phyloP scores from a whole-genome alignment of 2,113 vertebrate species.

The Callospermophilus lateralis region DNA sequence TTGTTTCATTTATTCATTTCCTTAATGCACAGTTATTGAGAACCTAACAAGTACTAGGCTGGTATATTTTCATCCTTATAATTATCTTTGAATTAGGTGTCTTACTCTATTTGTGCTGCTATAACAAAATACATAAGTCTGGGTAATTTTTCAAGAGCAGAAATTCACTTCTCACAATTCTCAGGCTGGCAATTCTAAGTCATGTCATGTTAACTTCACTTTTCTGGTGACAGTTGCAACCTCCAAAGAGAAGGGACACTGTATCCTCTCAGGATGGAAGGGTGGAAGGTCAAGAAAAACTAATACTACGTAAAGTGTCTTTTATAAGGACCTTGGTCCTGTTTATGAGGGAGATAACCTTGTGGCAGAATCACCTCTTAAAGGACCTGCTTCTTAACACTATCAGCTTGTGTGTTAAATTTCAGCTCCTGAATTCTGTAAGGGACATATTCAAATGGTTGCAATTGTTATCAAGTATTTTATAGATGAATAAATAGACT shows the following conservation, averaged over 20 bases:
- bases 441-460: not conserved
- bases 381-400: not conserved
- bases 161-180: not conserved
- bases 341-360: not conserved
- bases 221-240: not conserved
- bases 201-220: not conserved
- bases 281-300: not conserved
- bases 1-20: conserved; percentile 20
- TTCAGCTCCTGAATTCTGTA: not conserved
- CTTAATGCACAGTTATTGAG: not conserved
- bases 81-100: not conserved
- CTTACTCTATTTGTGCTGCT: not conserved
- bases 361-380: not conserved
- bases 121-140: not conserved
- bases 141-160: not conserved
- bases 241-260: not conserved
- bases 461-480: not conserved
- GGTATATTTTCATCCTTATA: not conserved
- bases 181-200: not conserved
- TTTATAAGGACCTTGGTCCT: not conserved
- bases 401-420: not conserved
- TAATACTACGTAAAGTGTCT: not conserved
- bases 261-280: no score
- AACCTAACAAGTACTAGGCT: not conserved
- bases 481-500: not conserved